phyloP scores from a whole-genome alignment of 2,888 invertebrate species.

The Thymelicus sylvestris region DNA sequence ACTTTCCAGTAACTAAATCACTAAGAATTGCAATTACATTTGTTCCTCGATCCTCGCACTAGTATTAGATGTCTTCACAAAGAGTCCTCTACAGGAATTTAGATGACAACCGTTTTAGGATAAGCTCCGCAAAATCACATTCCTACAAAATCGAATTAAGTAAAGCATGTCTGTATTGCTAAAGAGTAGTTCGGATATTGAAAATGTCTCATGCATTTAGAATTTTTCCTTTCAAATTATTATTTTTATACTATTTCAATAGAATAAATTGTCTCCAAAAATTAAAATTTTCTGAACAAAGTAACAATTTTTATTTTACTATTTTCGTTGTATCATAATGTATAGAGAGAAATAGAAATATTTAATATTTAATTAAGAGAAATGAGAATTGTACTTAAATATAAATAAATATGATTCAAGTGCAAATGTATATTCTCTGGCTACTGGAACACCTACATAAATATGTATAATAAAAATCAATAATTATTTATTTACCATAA shows the following conservation, averaged over 20 bases:
- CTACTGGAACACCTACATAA: no score
- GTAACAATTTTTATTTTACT: no score
- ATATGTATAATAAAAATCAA: no score
- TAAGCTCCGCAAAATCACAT: constrained; percentile 34
- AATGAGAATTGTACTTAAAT: no score
- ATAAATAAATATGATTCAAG: no score
- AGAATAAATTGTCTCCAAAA: no score
- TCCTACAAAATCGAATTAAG: constrained; percentile 26
- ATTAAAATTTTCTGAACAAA: no score
- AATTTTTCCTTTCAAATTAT: not conserved
- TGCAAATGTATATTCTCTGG: no score
- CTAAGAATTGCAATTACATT: constrained; percentile 35
- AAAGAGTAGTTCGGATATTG: constrained; percentile 1
- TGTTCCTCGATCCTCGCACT: constrained; percentile 32
- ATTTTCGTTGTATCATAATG: no score
- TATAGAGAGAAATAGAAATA: no score
- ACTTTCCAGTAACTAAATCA: not conserved
- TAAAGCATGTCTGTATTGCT: constrained; percentile 16
- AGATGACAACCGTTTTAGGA: constrained; percentile 37
- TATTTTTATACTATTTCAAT: not conserved
- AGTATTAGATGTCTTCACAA: constrained; percentile 34
- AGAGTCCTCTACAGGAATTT: constrained; percentile 37
- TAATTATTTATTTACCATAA: no score
- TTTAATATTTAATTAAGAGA: no score
- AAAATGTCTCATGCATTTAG: not conserved